Evolutionary conservation across 2,113 vertebrate species (phyloP).

Genomic region (Pterophyllum scalare): DNA sequence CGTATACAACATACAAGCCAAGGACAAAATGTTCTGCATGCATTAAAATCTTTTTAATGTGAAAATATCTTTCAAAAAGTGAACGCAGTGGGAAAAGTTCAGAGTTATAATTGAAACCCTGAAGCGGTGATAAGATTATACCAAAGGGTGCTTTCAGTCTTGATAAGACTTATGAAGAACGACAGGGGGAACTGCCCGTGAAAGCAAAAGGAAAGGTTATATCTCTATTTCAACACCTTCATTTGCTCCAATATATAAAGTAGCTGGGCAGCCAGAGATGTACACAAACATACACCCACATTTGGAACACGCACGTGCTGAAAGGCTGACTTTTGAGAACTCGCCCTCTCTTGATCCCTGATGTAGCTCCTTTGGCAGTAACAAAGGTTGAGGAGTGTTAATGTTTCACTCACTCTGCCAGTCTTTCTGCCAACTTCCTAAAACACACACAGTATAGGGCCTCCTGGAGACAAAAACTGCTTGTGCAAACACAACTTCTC

Average conservation of each 20-base stretch:
- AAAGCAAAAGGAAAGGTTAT: conserved; percentile 18
- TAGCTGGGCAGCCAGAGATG: background rate
- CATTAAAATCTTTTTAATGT: conserved; percentile 39
- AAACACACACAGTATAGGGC: conserved; percentile 50
- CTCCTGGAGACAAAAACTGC: conserved; percentile 55
- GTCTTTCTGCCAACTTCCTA: conserved; percentile 51
- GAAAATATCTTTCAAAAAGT: conserved; percentile 18
- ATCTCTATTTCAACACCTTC: conserved; percentile 13
- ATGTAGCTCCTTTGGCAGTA: conserved; percentile 43
- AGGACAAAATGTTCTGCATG: conserved; percentile 53
- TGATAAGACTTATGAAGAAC: conserved; percentile 24
- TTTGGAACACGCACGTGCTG: conserved; percentile 3
- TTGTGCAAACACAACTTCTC: conserved; percentile 50
- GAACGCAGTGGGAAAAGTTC: conserved; percentile 18
- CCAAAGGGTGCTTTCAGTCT: conserved; percentile 29
- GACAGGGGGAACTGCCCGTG: background rate
- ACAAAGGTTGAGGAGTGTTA: conserved; percentile 66
- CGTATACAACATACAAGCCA: conserved; percentile 52
- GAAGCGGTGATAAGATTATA: conserved; percentile 36
- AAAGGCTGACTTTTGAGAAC: background rate
- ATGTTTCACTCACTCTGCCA: conserved; percentile 59
- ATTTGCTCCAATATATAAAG: background rate
- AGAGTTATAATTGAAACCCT: conserved; percentile 45
- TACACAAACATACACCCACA: background rate
- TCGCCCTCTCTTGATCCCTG: conserved; percentile 35